Percentiles rank a stretch among this genome's conserved stretches.
phyloP scores from a whole-genome alignment of 2,888 invertebrate genomes.

The Tipula lateralis region DNA sequence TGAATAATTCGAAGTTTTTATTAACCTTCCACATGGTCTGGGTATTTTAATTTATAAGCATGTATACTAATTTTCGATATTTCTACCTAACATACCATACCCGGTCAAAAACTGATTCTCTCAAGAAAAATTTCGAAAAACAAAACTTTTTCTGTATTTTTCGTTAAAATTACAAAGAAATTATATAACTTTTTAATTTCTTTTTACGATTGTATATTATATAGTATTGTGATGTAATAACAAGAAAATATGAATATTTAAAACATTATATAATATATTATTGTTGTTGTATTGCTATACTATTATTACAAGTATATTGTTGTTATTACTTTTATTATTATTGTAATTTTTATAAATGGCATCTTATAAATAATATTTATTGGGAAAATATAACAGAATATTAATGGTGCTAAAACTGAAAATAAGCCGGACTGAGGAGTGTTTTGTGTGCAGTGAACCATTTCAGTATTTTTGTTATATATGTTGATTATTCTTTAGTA shows the following conservation, averaged over 20 bases:
- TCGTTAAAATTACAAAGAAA: neutral
- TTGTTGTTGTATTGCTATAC: neutral
- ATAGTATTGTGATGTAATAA: neutral
- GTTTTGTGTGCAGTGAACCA: neutral
- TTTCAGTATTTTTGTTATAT: neutral
- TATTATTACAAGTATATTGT: too few relatives aligned
- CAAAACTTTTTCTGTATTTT: neutral
- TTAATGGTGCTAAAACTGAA: neutral
- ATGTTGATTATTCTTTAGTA: neutral
- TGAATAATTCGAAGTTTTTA: neutral
- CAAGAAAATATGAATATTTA: neutral
- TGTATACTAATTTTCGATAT: neutral
- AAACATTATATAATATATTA: neutral
- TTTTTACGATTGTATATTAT: neutral
- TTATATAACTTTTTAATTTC: neutral
- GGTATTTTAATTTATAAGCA: neutral
- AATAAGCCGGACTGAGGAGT: neutral
- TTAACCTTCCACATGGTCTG: neutral
- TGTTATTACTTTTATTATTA: neutral
- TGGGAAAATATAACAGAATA: neutral
- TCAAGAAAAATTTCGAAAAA: neutral
- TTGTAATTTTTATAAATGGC: neutral
- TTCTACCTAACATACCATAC: neutral
- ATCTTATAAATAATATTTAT: neutral
- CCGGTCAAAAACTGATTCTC: neutral